Percentiles rank a stretch among this genome's conserved stretches.
phyloP scores from a whole-genome alignment of 2,888 invertebrate genomes.

The Scaptomyza tumidula region DNA sequence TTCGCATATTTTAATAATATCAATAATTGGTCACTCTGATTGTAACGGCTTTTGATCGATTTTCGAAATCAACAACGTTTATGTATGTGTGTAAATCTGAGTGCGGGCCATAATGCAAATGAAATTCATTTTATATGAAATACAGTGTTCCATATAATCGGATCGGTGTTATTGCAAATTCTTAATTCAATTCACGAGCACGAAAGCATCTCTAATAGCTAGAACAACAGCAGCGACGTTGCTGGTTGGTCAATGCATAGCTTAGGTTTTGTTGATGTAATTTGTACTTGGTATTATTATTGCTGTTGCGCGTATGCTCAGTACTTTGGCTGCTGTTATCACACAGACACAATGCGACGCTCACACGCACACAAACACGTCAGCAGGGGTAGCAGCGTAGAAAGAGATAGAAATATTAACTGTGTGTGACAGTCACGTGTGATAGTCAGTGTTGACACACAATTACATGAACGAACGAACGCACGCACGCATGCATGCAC shows the following conservation, averaged over 20 bases:
- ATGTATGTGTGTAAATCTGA: not conserved
- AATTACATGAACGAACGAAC: constrained; percentile 12
- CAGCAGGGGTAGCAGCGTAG: constrained; percentile 6
- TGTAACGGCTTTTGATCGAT: constrained; percentile 41
- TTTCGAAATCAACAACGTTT: constrained; percentile 20
- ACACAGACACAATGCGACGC: constrained; percentile 22
- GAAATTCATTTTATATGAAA: too few species aligned
- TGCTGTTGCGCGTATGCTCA: constrained; percentile 35
- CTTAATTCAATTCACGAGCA: not conserved
- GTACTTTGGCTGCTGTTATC: constrained; percentile 40
- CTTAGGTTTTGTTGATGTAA: constrained; percentile 29
- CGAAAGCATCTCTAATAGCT: constrained; percentile 32
- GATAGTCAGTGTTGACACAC: constrained; percentile 30
- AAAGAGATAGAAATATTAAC: constrained; percentile 39
- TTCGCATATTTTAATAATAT: not conserved
- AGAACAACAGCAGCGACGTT: constrained; percentile 26
- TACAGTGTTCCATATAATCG: not conserved
- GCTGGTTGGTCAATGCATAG: constrained; percentile 36
- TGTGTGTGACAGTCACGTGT: constrained; percentile 52
- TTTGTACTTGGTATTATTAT: constrained; percentile 11
- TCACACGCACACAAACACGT: constrained; percentile 3
- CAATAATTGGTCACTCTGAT: constrained; percentile 13
- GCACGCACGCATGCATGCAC: constrained; percentile 6
- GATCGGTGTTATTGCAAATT: not conserved
- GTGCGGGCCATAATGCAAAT: not conserved